phyloP scores from a whole-genome alignment of 2,888 invertebrate species.

The Monochamus alternatus region DNA sequence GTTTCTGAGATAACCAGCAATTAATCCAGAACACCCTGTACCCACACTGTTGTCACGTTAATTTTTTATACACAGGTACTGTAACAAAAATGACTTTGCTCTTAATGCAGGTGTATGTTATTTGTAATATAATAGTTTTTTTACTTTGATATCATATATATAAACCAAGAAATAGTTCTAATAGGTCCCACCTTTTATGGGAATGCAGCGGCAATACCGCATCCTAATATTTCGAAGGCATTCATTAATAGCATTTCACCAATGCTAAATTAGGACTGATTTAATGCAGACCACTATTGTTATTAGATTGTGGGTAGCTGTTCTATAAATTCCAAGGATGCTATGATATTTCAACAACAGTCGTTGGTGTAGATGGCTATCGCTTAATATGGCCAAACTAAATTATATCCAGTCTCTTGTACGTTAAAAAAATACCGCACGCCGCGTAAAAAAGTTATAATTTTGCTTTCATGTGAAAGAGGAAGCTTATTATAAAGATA shows the following conservation, averaged over 20 bases:
- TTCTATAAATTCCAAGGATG: conserved; percentile 3
- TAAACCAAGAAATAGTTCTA: no score
- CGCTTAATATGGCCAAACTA: conserved; percentile 6
- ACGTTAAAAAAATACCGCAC: neutral
- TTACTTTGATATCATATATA: no score
- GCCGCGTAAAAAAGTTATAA: neutral
- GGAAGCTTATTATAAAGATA: neutral
- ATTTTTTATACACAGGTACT: no score
- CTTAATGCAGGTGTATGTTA: no score
- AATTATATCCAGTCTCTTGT: neutral
- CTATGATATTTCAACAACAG: neutral
- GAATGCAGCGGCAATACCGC: neutral
- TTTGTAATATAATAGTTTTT: no score
- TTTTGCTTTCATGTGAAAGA: neutral
- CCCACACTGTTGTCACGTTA: no score
- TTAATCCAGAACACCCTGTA: no score
- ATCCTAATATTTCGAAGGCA: neutral
- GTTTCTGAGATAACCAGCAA: no score
- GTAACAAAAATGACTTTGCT: no score
- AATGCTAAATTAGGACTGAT: neutral
- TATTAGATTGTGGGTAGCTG: neutral
- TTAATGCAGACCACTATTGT: neutral
- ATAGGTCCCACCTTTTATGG: neutral
- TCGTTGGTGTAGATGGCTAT: conserved; percentile 3
- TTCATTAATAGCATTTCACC: neutral